Conservation (phyloP, 1,140 invertebrate species). For the Agrypnia vestita region DNA sequence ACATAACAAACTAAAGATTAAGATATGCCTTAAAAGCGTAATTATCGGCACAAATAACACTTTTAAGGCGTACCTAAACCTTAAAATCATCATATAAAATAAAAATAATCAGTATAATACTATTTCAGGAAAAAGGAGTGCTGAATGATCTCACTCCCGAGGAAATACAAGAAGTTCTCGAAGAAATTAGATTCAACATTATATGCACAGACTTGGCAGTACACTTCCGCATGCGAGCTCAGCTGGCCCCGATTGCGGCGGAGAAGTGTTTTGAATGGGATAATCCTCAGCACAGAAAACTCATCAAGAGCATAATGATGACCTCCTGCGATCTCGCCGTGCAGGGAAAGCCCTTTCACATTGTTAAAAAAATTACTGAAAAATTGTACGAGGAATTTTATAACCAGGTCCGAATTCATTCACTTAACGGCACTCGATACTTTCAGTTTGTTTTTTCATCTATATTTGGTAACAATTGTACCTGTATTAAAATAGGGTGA, state of each 20-base stretch:
- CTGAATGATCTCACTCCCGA: constrained; percentile 12
- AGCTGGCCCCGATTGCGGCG: constrained; percentile 67
- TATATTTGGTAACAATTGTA: too few relatives aligned
- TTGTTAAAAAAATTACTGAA: constrained; percentile 71
- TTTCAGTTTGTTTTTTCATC: too few relatives aligned
- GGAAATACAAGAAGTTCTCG: constrained; percentile 64
- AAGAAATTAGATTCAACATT: constrained; percentile 73
- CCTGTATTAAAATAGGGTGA: constrained; percentile 73
- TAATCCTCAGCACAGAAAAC: constrained; percentile 66
- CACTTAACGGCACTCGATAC: too few relatives aligned
- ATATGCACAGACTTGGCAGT: constrained; percentile 74
- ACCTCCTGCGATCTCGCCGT: constrained; percentile 74
- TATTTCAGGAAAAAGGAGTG: constrained; percentile 40
- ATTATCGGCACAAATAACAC: too few relatives aligned
- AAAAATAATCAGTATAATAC: too few relatives aligned
- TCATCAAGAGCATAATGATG: constrained; percentile 75
- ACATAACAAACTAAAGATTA: too few relatives aligned
- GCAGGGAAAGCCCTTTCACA: constrained; percentile 73
- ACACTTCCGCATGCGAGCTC: constrained; percentile 71
- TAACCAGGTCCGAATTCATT: constrained; percentile 63
- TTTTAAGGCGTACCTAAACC: too few relatives aligned
- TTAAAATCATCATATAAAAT: too few relatives aligned
- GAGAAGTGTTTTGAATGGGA: constrained; percentile 68
- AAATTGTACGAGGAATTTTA: constrained; percentile 73
- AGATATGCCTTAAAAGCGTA: too few relatives aligned